phyloP scores from a whole-genome alignment of 2,888 invertebrate genomes.

The Epistrophe grossulariae region DNA sequence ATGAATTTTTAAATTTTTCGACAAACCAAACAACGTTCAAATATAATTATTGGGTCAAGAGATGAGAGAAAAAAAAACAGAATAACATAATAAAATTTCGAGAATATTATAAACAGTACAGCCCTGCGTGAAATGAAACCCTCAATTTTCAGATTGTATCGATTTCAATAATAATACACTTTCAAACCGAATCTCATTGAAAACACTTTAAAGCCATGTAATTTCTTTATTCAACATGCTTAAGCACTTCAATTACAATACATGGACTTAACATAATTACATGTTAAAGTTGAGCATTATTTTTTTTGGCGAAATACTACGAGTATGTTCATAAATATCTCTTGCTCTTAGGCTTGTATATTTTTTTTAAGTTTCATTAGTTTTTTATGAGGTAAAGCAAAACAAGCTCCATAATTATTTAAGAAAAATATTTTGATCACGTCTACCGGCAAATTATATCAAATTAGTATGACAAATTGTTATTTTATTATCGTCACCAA shows the following conservation, averaged over 20 bases:
- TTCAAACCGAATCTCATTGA: conserved; percentile 12
- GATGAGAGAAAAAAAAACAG: not conserved
- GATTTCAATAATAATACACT: conserved; percentile 61
- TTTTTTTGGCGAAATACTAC: not conserved
- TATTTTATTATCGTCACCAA: conserved; percentile 32
- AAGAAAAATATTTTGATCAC: conserved; percentile 4
- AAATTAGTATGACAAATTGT: conserved; percentile 36
- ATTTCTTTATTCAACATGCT: conserved; percentile 65
- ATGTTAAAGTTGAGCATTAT: not conserved
- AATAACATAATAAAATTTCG: not conserved
- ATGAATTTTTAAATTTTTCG: conserved; percentile 50
- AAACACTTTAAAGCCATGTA: conserved; percentile 52
- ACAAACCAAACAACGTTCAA: conserved; percentile 13
- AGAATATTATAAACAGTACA: conserved; percentile 1
- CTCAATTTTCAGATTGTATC: conserved; percentile 48
- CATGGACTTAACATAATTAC: conserved; percentile 16
- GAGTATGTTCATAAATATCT: not conserved
- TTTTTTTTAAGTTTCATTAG: not conserved
- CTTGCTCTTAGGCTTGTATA: conserved; percentile 12
- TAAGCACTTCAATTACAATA: conserved; percentile 59
- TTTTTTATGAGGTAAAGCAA: not conserved
- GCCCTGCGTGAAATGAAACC: conserved; percentile 24
- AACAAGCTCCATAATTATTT: not conserved
- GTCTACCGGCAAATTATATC: conserved; percentile 11
- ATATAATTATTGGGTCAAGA: conserved; percentile 70